Evolutionary conservation across 1,140 invertebrate genomes (phyloP), one percentile per base, ranked within the genome.

Genomic region (Solen grandis): DNA sequence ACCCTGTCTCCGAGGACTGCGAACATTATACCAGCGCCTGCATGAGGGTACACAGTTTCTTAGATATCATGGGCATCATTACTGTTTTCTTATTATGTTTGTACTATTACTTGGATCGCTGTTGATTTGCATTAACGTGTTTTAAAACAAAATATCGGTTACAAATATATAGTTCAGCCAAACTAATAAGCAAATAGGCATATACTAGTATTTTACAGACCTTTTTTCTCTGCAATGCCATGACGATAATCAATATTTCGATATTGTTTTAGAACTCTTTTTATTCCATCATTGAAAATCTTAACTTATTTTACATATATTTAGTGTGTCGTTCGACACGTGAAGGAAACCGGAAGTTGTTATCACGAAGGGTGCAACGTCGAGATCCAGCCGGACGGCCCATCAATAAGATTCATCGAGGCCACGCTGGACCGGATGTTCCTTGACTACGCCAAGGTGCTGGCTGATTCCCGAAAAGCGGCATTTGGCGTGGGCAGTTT

Each of bases 381-480:
- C 22, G 19, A 25, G 1, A 52, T 81, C 50, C 16, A 55, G 3
- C n/a, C 22, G 19, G 33, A 75, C n/a, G 25, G 52, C 36, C n/a
- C 55, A 14, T 27, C n/a, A n/a, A 50, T 81, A 8, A 60, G 35
- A 35, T 36, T 74, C 13, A 41, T 59, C 22, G 46, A 75, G 33
- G 69, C 59, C n/a, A 81, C 31, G 36, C 62, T 81, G 13, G 36
- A 66, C n/a, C 14, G 62, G 19, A 65, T 81, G 69, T 81, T 81
- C 60, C 22, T 54, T 5, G 72, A 55, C 31, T 74, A 81, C 36
- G 41, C 70, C 8, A 41, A 66, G 22, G 55, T 79, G 13, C 2
- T 69, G 10, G 29, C 52, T 13, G 52, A 79, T n/a, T 57, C 19
- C n/a, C 35, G 33, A 25, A 41, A 31, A n/a, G 22, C 27, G 10